These are phyloP conservation scores for Sylvilagus bachmani DNA, from an alignment of 2,113 vertebrate species.

Conservation along the genomic window DNA sequence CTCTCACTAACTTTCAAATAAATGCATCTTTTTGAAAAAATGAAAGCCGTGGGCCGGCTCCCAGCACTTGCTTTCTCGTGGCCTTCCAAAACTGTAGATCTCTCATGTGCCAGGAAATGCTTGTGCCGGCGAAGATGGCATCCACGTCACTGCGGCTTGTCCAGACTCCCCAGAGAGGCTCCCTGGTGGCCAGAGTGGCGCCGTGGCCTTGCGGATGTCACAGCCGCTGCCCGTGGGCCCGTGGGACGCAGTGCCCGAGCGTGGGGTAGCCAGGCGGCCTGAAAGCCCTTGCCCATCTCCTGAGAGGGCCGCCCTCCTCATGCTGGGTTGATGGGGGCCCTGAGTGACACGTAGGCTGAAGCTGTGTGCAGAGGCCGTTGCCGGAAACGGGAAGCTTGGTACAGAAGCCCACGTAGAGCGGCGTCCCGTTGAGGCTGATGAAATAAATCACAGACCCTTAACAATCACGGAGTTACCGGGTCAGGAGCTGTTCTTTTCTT, in stretches of 20 bases:
- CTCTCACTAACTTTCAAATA: no score
- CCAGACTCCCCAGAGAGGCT: not conserved
- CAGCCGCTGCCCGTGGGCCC: rapidly evolving
- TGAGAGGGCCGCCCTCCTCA: not conserved
- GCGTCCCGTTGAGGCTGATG: not conserved
- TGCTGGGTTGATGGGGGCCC: not conserved
- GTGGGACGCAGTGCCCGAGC: not conserved
- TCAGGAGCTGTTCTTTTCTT: not conserved
- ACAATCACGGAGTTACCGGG: no score
- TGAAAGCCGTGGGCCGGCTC: rapidly evolving
- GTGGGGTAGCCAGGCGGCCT: rapidly evolving
- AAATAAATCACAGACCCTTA: no score
- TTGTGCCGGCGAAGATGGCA: rapidly evolving
- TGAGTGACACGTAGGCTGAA: rapidly evolving
- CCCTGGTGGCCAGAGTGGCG: not conserved
- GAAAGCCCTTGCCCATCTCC: not conserved
- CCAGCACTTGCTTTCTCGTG: rapidly evolving
- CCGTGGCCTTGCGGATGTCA: rapidly evolving
- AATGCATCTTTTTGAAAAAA: no score
- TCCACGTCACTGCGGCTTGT: rapidly evolving
- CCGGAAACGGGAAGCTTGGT: not conserved
- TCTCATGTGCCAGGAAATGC: rapidly evolving
- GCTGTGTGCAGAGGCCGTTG: not conserved
- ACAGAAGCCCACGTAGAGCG: rapidly evolving
- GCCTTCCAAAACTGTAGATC: not conserved